Evolutionary conservation across 1,140 invertebrate species (phyloP).

Genomic region (Popillia japonica): DNA sequence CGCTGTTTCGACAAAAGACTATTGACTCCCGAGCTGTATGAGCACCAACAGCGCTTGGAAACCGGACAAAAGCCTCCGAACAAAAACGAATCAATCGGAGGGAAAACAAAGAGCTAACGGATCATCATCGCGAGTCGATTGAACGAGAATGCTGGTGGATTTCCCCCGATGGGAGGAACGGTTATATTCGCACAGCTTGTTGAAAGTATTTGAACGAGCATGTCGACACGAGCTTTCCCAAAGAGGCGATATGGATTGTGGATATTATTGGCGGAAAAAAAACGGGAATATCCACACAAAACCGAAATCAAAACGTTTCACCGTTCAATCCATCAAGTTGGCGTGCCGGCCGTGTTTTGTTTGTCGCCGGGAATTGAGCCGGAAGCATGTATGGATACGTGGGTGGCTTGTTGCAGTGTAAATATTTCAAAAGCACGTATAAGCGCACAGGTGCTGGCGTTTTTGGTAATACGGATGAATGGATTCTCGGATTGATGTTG

Average conservation of each 20-base stretch:
- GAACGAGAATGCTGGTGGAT: neutral
- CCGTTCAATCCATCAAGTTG: conserved; percentile 33
- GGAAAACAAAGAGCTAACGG: conserved; percentile 4
- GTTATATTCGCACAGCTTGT: neutral
- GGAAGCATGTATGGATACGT: neutral
- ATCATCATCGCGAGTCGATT: conserved; percentile 4
- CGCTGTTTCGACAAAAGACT: neutral
- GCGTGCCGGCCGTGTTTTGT: conserved; percentile 11
- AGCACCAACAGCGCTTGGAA: neutral
- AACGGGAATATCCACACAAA: neutral
- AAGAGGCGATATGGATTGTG: neutral
- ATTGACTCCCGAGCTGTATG: neutral
- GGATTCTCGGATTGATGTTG: conserved; percentile 15
- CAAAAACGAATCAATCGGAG: conserved; percentile 11
- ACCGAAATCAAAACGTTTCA: conserved; percentile 9
- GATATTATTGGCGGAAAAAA: neutral
- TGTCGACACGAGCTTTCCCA: neutral
- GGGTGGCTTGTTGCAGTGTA: neutral
- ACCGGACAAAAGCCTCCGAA: neutral
- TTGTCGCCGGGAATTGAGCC: conserved; percentile 13
- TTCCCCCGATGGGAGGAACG: neutral
- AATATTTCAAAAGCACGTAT: neutral
- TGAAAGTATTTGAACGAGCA: neutral
- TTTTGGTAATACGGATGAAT: neutral
- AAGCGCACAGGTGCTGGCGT: neutral